Conservation (phyloP, 2,797 vertebrate genomes). For the Luscinia luscinia region DNA sequence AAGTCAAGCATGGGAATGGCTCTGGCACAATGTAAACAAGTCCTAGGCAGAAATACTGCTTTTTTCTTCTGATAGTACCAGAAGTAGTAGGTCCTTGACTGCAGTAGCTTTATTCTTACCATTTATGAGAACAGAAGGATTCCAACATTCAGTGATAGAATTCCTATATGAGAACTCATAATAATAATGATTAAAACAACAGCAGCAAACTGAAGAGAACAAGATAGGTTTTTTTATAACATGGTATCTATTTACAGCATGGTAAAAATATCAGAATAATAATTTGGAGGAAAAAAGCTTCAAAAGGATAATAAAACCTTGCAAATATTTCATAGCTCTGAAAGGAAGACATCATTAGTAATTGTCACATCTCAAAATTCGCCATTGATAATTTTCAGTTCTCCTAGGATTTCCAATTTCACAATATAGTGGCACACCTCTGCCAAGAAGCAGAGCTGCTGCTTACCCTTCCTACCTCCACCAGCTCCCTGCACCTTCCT, state of each 20-base stretch:
- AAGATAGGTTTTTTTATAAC: neutral
- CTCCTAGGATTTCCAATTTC: neutral
- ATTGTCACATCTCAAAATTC: neutral
- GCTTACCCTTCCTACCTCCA: neutral
- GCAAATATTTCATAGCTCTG: neutral
- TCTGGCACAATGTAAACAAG: neutral
- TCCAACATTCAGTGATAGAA: neutral
- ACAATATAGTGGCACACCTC: neutral
- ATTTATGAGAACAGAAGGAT: neutral
- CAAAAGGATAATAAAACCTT: neutral
- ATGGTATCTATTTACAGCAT: neutral
- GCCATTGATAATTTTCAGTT: neutral
- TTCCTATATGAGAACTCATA: neutral
- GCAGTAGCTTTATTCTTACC: neutral
- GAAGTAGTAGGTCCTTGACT: neutral
- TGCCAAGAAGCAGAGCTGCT: neutral
- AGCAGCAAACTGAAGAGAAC: neutral
- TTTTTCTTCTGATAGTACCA: neutral
- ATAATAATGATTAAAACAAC: neutral
- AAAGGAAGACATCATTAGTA: neutral
- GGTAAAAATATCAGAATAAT: neutral
- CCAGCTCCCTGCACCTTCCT: neutral
- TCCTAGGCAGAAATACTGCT: neutral
- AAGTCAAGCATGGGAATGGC: neutral
- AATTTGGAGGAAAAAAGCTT: neutral